Base-by-base conservation (phyloP, 2,797 vertebrate species). In the Spea hammondii region DNA sequence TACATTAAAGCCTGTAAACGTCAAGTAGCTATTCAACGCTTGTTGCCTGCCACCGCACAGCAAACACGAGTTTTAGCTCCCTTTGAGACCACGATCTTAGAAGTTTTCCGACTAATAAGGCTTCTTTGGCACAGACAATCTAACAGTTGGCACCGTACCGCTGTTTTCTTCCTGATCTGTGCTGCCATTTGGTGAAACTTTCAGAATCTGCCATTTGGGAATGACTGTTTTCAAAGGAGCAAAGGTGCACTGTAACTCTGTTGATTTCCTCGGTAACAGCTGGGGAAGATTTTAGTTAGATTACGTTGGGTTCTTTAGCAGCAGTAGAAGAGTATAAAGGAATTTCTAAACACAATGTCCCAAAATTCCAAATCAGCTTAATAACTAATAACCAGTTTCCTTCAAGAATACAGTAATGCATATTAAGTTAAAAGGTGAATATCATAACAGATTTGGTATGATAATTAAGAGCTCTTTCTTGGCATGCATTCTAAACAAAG, bases 141-240 rank as follows among this genome's bases (percentile, higher is more conserved):
- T 71, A 72, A 57, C 74, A 81, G 51, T 76, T 81, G 79, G 79
- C 74, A 76, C 69, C 72, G 46, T 14, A n/a, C 60, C 65, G 59
- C 62, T 49, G 45, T 65, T 71, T 76, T 62, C 47, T 60, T 67
- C 54, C 45, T 65, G 59, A 76, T 70, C 67, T 55, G 60, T 54
- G 54, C 66, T 80, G 68, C 73, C 78, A 80, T 76, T 80, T 76
- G 79, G 79, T 76, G 68, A 72, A 70, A 68, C 17, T 80, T 75
- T 71, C 67, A 71, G 53, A 47, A 67, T 12, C 47, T 76, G 79
- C 47, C 79, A 54, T 72, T 76, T 72, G 79, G 79, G 74, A 81
- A 76, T 76, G 60, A 45, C 62, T 67, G 64, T 59, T 75, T 65
- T n/a, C 72, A 80, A 65, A 69, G 78, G 73, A 72, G 70, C 60